phyloP scores from a whole-genome alignment of 2,113 vertebrate species.

The Anolis carolinensis region DNA sequence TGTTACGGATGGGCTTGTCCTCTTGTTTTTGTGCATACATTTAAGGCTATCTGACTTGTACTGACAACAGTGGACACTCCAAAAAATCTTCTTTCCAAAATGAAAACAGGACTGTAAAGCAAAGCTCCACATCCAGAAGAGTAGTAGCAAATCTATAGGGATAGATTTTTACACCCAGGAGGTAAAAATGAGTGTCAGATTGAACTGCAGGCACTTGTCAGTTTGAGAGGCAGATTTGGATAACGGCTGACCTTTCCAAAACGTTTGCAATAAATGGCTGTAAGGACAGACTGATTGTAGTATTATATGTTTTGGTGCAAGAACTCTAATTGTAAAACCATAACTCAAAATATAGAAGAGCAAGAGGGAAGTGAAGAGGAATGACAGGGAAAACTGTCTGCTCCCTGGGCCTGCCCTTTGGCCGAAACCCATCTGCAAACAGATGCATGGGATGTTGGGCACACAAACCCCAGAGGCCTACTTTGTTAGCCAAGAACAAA shows the following conservation, averaged over 20 bases:
- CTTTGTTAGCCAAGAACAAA: not conserved
- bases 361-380: not conserved
- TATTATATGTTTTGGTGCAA: not conserved
- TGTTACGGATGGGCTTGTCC: too few relatives aligned
- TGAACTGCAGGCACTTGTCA: not conserved
- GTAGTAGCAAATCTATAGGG: too few relatives aligned
- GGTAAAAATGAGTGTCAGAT: not conserved
- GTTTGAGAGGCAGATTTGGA: not conserved
- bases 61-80: too few relatives aligned
- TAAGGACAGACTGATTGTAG: not conserved
- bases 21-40: not conserved
- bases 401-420: not conserved
- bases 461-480: fast-evolving
- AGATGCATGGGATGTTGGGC: not conserved
- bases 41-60: not conserved
- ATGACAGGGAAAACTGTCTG: not conserved
- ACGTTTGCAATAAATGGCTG: not conserved
- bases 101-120: not conserved
- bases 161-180: not conserved
- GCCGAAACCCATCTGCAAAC: not conserved
- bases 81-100: not conserved
- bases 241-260: not conserved
- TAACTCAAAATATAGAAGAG: not conserved
- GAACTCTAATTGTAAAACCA: not conserved
- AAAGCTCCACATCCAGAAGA: not conserved